These are phyloP conservation scores for silkworm (Bombyx mori) DNA, from an alignment of 1,140 invertebrate genomes.

Conservation along the genomic window DNA sequence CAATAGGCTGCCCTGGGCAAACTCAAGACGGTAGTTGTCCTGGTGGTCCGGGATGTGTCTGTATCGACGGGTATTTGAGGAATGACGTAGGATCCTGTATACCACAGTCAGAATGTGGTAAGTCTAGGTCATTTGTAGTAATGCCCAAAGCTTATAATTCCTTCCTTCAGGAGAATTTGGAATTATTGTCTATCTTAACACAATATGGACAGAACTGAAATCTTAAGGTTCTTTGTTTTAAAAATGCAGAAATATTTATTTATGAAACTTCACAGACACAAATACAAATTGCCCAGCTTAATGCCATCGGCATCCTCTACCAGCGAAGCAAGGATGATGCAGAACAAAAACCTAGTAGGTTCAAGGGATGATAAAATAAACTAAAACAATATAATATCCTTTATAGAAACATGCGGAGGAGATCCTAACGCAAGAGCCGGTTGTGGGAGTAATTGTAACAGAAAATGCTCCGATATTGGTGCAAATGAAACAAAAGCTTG, in stretches of 20 bases:
- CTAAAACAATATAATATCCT: no score
- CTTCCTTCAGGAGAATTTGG: no score
- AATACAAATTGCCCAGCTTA: no score
- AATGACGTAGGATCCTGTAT: constrained; percentile 24
- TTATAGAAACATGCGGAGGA: constrained; percentile 22
- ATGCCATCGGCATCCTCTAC: no score
- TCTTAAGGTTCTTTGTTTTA: not conserved
- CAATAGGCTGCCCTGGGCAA: constrained; percentile 10
- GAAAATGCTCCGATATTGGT: constrained; percentile 16
- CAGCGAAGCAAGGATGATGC: no score
- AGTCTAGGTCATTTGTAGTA: constrained; percentile 6
- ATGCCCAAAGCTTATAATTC: no score
- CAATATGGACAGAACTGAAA: no score
- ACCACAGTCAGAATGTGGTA: constrained; percentile 21
- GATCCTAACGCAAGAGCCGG: constrained; percentile 25
- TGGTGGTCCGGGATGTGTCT: constrained; percentile 20
- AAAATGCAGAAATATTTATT: no score
- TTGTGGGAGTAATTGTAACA: constrained; percentile 22
- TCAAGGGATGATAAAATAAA: no score
- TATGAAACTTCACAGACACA: constrained; percentile 3
- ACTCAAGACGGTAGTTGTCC: constrained; percentile 4
- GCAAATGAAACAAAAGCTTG: constrained; percentile 7
- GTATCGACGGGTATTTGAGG: constrained; percentile 19
- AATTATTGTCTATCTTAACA: no score
- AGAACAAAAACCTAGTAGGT: not conserved